Conservation (phyloP, 1,140 invertebrate species). For the Caenorhabditis latens region DNA sequence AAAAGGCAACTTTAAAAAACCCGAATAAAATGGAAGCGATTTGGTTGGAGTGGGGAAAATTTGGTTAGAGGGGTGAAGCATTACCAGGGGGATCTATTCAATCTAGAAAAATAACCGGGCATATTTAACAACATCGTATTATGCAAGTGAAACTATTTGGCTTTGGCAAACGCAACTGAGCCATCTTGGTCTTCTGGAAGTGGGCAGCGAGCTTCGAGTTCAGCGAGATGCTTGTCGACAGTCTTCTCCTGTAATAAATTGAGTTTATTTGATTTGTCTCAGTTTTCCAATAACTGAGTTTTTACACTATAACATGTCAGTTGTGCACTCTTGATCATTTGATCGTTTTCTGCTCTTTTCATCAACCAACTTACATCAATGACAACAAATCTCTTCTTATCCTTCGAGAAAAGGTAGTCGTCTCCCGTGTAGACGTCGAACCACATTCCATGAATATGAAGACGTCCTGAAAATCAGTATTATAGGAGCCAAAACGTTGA, state of each 20-base stretch:
- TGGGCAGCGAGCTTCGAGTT: constrained; percentile 2
- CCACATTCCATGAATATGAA: constrained; percentile 89
- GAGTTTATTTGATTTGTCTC: too few relatives aligned
- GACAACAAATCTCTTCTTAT: constrained; percentile 49
- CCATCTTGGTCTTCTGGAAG: constrained; percentile 32
- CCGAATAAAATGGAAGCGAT: too few relatives aligned
- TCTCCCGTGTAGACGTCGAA: constrained; percentile 93
- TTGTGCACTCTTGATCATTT: neutral
- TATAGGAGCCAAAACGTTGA: neutral
- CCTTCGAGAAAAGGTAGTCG: constrained; percentile 61
- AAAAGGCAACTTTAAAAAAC: too few relatives aligned
- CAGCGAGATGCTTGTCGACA: neutral
- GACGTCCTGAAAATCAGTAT: constrained; percentile 6
- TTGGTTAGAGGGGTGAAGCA: too few relatives aligned
- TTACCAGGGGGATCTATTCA: too few relatives aligned
- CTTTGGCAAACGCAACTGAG: neutral
- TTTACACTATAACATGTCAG: neutral
- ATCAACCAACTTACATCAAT: constrained; percentile 53
- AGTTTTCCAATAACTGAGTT: neutral
- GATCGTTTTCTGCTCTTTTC: neutral
- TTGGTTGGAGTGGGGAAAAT: too few relatives aligned
- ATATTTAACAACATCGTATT: too few relatives aligned
- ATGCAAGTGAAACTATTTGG: too few relatives aligned
- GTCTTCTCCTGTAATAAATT: constrained; percentile 23
- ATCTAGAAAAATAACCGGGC: too few relatives aligned